A percentile compares a stretch with the other conserved stretches of the same genome.
These are phyloP conservation scores for Drosophila persimilis DNA, from an alignment of 1,140 invertebrate genomes.

Conservation along the genomic window DNA sequence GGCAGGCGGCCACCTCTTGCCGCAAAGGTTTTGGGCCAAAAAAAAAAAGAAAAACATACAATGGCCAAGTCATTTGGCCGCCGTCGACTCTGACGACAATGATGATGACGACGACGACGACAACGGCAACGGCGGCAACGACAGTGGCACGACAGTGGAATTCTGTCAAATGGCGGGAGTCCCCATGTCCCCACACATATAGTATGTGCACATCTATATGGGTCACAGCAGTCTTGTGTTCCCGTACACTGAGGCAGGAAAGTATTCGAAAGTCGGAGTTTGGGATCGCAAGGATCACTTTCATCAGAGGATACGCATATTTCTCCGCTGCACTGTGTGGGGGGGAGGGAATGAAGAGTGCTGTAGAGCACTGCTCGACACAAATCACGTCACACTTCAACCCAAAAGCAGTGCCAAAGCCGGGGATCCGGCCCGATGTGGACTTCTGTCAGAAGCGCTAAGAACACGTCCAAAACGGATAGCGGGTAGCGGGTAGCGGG, in stretches of 20 bases:
- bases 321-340: no score
- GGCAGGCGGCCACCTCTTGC: conserved; percentile 33
- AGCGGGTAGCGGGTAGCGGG: not conserved
- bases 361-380: conserved; percentile 39
- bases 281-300: no score
- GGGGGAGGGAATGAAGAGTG: no score
- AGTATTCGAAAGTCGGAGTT: not conserved
- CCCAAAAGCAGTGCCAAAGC: not conserved
- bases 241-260: not conserved
- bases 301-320: no score
- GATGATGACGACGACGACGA: conserved; percentile 22
- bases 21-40: conserved; percentile 49
- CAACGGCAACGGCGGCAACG: conserved; percentile 32
- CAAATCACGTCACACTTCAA: conserved; percentile 61
- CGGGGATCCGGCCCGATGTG: conserved; percentile 5
- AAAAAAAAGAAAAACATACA: conserved; percentile 12
- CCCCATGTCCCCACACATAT: conserved; percentile 6
- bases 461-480: conserved; percentile 3
- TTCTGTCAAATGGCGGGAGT: conserved; percentile 12
- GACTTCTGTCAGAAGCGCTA: conserved; percentile 10
- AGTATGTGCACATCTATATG: conserved; percentile 10
- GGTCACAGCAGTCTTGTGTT: conserved; percentile 9
- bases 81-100: conserved; percentile 7
- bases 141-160: conserved; percentile 60
- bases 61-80: conserved; percentile 48